These are phyloP conservation scores for Epinephelus awoara DNA, from an alignment of 2,797 vertebrate species.

Conservation along the genomic window DNA sequence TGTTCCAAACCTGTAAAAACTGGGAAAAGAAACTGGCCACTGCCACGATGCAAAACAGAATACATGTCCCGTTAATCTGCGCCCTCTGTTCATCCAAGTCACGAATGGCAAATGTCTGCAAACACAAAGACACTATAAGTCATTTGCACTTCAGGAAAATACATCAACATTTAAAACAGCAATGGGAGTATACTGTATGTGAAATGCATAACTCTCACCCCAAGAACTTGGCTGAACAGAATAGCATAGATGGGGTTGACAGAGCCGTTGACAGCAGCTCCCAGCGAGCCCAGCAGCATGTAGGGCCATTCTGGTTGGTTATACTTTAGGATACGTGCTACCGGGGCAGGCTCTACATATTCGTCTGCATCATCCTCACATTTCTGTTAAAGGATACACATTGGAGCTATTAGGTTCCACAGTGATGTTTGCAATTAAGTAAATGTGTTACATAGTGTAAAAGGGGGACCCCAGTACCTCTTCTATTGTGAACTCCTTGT, in stretches of 20 bases:
- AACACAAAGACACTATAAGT: slow-evolving; percentile 29
- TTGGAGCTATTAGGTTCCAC: background rate
- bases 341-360: slow-evolving; percentile 73
- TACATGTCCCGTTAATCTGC: slow-evolving; percentile 84
- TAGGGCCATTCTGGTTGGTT: slow-evolving; percentile 89
- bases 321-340: slow-evolving; percentile 87
- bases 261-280: slow-evolving; percentile 86
- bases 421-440: background rate
- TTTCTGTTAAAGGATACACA: slow-evolving; percentile 44
- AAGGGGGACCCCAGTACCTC: slow-evolving; percentile 44
- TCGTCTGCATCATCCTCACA: slow-evolving; percentile 56
- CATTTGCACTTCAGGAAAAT: background rate
- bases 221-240: slow-evolving; percentile 89
- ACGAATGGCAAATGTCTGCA: slow-evolving; percentile 87
- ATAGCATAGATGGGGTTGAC: slow-evolving; percentile 87
- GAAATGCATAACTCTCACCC: slow-evolving; percentile 74
- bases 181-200: background rate
- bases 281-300: slow-evolving; percentile 87
- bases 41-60: slow-evolving; percentile 86
- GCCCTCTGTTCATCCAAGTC: slow-evolving; percentile 79
- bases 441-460: background rate
- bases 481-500: slow-evolving; percentile 5
- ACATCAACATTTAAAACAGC: background rate
- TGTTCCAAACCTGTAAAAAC: slow-evolving; percentile 85
- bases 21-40: slow-evolving; percentile 84